These are phyloP conservation scores for Ectemnius continuus DNA, from an alignment of 2,888 invertebrate genomes.

Conservation along the genomic window DNA sequence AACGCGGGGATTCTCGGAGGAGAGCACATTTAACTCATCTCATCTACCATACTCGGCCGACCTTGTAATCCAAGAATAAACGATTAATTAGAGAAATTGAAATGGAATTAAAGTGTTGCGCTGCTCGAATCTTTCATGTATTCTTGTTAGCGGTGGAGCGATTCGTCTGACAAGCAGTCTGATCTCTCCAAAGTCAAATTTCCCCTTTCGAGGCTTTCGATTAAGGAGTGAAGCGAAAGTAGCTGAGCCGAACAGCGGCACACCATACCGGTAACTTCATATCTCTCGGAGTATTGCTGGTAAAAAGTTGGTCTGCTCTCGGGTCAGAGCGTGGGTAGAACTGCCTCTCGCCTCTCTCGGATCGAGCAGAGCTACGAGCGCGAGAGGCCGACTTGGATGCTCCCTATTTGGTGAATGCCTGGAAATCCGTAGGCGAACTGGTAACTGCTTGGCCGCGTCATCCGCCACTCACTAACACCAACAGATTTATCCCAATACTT, in stretches of 20 bases:
- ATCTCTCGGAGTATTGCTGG: slow-evolving; percentile 35
- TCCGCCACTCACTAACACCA: slow-evolving; percentile 24
- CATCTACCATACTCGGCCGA: too few species aligned
- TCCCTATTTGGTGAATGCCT: slow-evolving; percentile 74
- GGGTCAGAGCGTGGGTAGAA: slow-evolving; percentile 67
- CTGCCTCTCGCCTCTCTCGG: slow-evolving; percentile 20
- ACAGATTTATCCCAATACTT: too few species aligned
- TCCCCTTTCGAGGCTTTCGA: background rate
- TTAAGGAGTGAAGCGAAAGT: slow-evolving; percentile 58
- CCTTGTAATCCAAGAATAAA: too few species aligned
- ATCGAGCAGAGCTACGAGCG: slow-evolving; percentile 33
- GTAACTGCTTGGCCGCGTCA: slow-evolving; percentile 63
- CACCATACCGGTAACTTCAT: too few species aligned
- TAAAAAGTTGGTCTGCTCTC: slow-evolving; percentile 63
- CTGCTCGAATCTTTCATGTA: too few species aligned
- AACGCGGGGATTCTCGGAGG: too few species aligned
- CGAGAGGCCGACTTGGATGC: slow-evolving; percentile 52
- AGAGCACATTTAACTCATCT: too few species aligned
- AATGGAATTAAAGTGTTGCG: too few species aligned
- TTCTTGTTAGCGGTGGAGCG: too few species aligned
- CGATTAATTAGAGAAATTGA: too few species aligned
- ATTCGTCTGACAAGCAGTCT: too few species aligned
- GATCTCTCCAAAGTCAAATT: too few species aligned
- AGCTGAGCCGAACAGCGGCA: slow-evolving; percentile 42
- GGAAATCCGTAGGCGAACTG: slow-evolving; percentile 72